Evolutionary conservation across 1,140 invertebrate genomes (phyloP).

Genomic region (Vollenhovia emeryi): DNA sequence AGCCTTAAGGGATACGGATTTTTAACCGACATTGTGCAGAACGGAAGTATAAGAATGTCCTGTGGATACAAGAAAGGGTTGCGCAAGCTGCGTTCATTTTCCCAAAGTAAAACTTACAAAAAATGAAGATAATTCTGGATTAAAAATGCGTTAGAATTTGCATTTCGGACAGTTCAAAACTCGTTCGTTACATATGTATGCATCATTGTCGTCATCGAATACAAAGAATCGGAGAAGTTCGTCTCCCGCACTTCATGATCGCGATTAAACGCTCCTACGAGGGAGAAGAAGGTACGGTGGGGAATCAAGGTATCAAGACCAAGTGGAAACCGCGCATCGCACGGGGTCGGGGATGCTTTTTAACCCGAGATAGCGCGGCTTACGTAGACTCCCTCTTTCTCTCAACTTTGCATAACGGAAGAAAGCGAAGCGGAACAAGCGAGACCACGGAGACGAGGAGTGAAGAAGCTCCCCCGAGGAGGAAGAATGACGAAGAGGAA

Average conservation of each 20-base stretch:
- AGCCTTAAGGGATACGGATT: background rate
- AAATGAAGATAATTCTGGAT: background rate
- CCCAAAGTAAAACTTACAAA: background rate
- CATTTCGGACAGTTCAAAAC: background rate
- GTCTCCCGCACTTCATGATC: slow-evolving; percentile 25
- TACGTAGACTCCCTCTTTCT: background rate
- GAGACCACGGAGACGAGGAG: background rate
- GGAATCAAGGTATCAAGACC: slow-evolving; percentile 1
- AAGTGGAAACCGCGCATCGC: slow-evolving; percentile 41
- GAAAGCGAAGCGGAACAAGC: background rate
- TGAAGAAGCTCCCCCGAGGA: background rate
- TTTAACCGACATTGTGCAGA: background rate
- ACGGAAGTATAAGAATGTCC: background rate
- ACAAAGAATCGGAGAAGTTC: slow-evolving; percentile 32
- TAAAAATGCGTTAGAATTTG: background rate
- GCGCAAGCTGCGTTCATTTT: background rate
- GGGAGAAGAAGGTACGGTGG: too few relatives aligned
- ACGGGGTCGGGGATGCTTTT: slow-evolving; percentile 57
- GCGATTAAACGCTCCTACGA: background rate
- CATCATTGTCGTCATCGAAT: background rate
- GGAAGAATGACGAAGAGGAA: slow-evolving; percentile 26
- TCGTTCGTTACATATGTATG: background rate
- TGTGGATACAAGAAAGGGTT: background rate
- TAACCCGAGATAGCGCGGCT: slow-evolving; percentile 45
- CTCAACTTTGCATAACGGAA: background rate